A percentile compares a stretch with the other conserved stretches of the same genome.
Evolutionary conservation across 2,888 invertebrate genomes (phyloP).

Genomic region (Rhogogaster chlorosoma): DNA sequence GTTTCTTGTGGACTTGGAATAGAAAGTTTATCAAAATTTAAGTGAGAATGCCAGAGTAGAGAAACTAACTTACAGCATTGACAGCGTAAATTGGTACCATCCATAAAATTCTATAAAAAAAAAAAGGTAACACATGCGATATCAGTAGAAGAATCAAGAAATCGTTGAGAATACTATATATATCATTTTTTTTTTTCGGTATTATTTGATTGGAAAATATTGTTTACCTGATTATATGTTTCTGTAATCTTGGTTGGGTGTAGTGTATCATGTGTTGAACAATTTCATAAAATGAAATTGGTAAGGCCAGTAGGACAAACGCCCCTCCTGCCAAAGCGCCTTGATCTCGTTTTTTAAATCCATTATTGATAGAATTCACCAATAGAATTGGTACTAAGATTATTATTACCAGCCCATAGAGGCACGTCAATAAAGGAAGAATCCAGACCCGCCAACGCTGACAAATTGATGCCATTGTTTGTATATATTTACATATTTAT

Average conservation of each 20-base stretch:
- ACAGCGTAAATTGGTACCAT: constrained; percentile 98
- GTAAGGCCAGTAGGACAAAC: constrained; percentile 94
- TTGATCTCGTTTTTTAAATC: constrained; percentile 88
- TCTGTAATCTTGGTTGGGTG: constrained; percentile 94
- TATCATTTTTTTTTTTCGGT: neutral
- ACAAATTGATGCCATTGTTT: constrained; percentile 72
- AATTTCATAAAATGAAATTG: constrained; percentile 97
- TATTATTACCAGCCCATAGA: constrained; percentile 90
- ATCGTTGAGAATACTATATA: constrained; percentile 38
- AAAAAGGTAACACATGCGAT: constrained; percentile 53
- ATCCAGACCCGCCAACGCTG: constrained; percentile 93
- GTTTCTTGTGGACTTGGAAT: constrained; percentile 49
- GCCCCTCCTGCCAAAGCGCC: constrained; percentile 92
- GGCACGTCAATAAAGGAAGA: constrained; percentile 88
- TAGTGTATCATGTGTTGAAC: constrained; percentile 96
- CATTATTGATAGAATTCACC: constrained; percentile 89
- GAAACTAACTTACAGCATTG: constrained; percentile 88
- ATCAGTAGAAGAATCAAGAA: constrained; percentile 20
- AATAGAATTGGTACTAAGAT: constrained; percentile 92
- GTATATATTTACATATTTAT: constrained; percentile 32
- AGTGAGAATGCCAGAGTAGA: constrained; percentile 52
- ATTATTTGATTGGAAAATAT: neutral
- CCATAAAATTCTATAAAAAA: constrained; percentile 90
- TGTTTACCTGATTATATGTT: constrained; percentile 92
- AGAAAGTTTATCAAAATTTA: constrained; percentile 56